Percentiles rank a stretch among this genome's conserved stretches.
Evolutionary conservation across 2,113 vertebrate genomes (phyloP).

Genomic region (Acinonyx jubatus): DNA sequence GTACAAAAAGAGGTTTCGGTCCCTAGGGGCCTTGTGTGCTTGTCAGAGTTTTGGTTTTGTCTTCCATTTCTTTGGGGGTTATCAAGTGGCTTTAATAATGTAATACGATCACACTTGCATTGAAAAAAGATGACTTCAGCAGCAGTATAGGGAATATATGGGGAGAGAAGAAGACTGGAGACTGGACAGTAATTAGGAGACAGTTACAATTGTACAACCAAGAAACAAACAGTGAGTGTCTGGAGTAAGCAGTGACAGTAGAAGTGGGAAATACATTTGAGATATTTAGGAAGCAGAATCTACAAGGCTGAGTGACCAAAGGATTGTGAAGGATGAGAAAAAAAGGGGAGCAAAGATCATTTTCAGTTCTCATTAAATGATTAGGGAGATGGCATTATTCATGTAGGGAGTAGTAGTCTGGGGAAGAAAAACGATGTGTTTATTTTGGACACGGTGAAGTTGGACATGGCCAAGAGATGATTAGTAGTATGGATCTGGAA

Average conservation of each 20-base stretch:
- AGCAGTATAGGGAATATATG: background rate
- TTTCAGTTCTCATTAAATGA: background rate
- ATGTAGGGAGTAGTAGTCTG: background rate
- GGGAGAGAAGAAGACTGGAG: background rate
- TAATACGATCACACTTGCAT: background rate
- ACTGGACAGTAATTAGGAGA: background rate
- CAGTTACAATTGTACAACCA: no score
- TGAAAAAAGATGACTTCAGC: background rate
- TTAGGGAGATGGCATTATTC: background rate
- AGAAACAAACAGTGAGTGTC: background rate
- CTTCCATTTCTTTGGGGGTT: background rate
- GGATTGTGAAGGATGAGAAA: background rate
- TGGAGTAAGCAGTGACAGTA: background rate
- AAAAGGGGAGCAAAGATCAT: background rate
- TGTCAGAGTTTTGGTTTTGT: background rate
- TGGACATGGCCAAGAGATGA: background rate
- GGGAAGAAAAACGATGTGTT: background rate
- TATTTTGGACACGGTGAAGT: background rate
- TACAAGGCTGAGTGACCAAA: background rate
- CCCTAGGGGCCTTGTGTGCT: background rate
- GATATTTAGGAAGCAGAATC: background rate
- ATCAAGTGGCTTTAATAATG: background rate
- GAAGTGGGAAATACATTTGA: background rate
- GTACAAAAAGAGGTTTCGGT: background rate
- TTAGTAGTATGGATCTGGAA: background rate